Evolutionary conservation across 2,797 vertebrate species (phyloP).

Genomic region (Kryptopterus vitreolus): DNA sequence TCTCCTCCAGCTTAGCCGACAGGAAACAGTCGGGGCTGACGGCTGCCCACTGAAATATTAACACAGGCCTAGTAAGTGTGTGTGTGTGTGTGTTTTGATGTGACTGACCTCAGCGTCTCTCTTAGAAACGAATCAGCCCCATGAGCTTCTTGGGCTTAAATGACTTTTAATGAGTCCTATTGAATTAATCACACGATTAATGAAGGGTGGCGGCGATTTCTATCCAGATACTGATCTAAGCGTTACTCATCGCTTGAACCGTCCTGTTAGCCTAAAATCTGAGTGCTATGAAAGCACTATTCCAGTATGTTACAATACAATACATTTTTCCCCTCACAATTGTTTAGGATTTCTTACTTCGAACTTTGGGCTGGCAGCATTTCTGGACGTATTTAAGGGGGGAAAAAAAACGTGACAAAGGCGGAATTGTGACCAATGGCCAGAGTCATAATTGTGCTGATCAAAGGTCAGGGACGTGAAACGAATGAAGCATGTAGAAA

Average conservation of each 20-base stretch:
- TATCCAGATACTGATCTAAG: not conserved
- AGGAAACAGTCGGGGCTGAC: constrained; percentile 68
- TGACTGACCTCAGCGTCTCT: constrained; percentile 17
- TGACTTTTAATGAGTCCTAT: not conserved
- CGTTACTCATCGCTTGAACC: not conserved
- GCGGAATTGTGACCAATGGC: too few relatives aligned
- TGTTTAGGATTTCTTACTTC: too few relatives aligned
- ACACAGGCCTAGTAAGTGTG: constrained; percentile 54
- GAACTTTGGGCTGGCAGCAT: too few relatives aligned
- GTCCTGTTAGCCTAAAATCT: too few relatives aligned
- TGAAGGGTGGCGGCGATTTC: not conserved
- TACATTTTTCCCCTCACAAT: too few relatives aligned
- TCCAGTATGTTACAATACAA: too few relatives aligned
- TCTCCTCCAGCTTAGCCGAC: constrained; percentile 58
- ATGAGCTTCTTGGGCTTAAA: not conserved
- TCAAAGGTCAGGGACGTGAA: too few relatives aligned
- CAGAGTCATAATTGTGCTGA: too few relatives aligned
- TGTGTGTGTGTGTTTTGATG: constrained; percentile 10
- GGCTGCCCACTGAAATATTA: constrained; percentile 61
- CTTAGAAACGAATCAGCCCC: constrained; percentile 28
- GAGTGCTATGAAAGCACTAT: too few relatives aligned
- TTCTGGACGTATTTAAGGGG: too few relatives aligned
- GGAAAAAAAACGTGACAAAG: too few relatives aligned
- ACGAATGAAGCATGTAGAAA: too few relatives aligned
- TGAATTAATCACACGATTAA: not conserved